A percentile compares a stretch with the other conserved stretches of the same genome.
Conservation (phyloP, 1,140 invertebrate genomes). For the Neuroterus valhalla region DNA sequence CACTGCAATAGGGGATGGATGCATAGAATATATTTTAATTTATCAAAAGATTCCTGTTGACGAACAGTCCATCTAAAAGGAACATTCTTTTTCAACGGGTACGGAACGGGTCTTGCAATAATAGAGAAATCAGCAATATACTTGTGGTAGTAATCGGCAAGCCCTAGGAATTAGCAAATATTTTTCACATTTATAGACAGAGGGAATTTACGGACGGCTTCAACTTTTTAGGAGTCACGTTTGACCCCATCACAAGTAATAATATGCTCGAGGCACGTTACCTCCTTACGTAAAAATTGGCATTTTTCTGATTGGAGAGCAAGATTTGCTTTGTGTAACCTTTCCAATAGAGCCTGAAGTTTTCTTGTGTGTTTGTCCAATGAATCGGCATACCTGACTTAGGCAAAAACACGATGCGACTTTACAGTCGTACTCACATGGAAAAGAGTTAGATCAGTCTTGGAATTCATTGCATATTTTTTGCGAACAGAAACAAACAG, state of each 20-base stretch:
- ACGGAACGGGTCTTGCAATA: background rate
- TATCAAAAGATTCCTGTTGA: too few species aligned
- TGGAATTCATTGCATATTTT: too few species aligned
- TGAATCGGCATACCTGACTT: too few species aligned
- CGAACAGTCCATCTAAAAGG: background rate
- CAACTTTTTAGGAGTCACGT: too few species aligned
- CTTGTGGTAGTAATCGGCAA: background rate
- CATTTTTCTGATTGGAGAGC: background rate
- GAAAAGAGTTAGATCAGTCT: too few species aligned
- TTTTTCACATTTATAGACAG: background rate
- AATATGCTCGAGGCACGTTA: slow-evolving; percentile 4
- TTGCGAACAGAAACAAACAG: too few species aligned
- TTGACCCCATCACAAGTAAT: background rate
- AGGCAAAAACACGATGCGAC: background rate
- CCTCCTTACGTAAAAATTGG: background rate
- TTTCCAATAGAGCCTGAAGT: too few species aligned
- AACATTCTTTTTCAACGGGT: background rate
- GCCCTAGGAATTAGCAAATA: slow-evolving; percentile 5
- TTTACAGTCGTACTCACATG: background rate
- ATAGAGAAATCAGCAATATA: slow-evolving; percentile 7
- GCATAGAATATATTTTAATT: too few species aligned
- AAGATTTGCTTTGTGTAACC: too few species aligned
- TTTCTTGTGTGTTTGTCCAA: too few species aligned
- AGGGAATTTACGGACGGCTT: background rate
- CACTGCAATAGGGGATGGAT: background rate